Conservation (phyloP, 2,888 invertebrate species). For the Drosophila infuscata region DNA sequence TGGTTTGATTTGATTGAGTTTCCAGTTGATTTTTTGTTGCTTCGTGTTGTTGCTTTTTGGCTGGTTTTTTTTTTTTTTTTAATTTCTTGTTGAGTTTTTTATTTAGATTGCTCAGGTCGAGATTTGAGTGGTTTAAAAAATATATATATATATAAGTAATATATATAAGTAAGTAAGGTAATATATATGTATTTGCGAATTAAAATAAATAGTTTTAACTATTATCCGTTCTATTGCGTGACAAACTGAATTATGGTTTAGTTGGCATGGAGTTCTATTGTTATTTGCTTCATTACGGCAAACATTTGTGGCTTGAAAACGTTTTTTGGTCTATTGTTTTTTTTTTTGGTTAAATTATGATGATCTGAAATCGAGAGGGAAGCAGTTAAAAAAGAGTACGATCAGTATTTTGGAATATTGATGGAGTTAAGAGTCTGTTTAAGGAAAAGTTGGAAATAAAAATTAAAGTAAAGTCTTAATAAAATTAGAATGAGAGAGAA, state of each 20-base stretch:
- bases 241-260: constrained; percentile 82
- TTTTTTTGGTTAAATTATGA: constrained; percentile 80
- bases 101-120: constrained; percentile 47
- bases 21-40: constrained; percentile 22
- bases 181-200: constrained; percentile 23
- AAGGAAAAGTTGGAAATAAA: background rate
- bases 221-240: constrained; percentile 81
- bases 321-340: constrained; percentile 81
- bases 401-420: constrained; percentile 1
- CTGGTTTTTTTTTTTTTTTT: constrained; percentile 11
- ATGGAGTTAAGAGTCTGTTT: background rate
- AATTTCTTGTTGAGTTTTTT: constrained; percentile 20
- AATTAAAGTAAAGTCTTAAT: background rate
- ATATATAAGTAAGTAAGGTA: constrained; percentile 8
- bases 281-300: constrained; percentile 49
- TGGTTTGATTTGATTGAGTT: constrained; percentile 20
- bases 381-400: constrained; percentile 8
- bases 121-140: constrained; percentile 20
- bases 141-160: background rate
- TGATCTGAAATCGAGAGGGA: constrained; percentile 75
- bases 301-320: constrained; percentile 66
- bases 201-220: constrained; percentile 45
- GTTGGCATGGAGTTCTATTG: constrained; percentile 73
- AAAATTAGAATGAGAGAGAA: background rate
- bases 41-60: constrained; percentile 26